phyloP scores from a whole-genome alignment of 2,113 vertebrate species.

The Oryzias javanicus region DNA sequence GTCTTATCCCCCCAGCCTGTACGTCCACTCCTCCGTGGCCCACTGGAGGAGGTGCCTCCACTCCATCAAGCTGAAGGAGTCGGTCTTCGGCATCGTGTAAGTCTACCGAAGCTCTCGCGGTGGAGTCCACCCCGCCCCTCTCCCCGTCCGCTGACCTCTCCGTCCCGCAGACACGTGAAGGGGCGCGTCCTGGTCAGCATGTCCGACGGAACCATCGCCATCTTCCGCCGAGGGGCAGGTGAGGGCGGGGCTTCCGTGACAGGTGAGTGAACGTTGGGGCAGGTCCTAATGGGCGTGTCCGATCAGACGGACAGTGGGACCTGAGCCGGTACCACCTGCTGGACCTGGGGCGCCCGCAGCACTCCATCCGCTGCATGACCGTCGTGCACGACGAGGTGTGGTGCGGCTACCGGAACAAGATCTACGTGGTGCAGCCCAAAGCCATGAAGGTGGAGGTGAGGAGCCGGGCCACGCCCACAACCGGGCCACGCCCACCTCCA shows the following conservation, averaged over 20 bases:
- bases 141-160: not conserved
- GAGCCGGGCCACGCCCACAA: too few species aligned
- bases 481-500: too few species aligned
- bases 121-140: not conserved
- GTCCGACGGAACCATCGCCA: conserved; percentile 92
- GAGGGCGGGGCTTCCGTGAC: conserved; percentile 48
- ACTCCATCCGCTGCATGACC: conserved; percentile 97
- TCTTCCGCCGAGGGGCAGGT: conserved; percentile 96
- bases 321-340: conserved; percentile 96
- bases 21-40: conserved; percentile 96
- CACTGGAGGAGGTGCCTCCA: conserved; percentile 98
- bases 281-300: not conserved
- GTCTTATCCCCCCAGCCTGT: conserved; percentile 80
- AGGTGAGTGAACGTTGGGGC: too few species aligned
- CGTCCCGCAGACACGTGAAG: conserved; percentile 88
- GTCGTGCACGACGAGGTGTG: conserved; percentile 97
- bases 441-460: conserved; percentile 96
- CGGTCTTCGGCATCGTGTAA: conserved; percentile 97
- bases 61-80: conserved; percentile 97
- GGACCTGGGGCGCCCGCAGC: conserved; percentile 88
- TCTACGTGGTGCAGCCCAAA: conserved; percentile 95
- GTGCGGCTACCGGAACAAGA: conserved; percentile 98
- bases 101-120: conserved; percentile 45
- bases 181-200: conserved; percentile 94
- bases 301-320: conserved; percentile 95